Conservation (phyloP, 2,113 vertebrate genomes). For the Ranitomeya variabilis region DNA sequence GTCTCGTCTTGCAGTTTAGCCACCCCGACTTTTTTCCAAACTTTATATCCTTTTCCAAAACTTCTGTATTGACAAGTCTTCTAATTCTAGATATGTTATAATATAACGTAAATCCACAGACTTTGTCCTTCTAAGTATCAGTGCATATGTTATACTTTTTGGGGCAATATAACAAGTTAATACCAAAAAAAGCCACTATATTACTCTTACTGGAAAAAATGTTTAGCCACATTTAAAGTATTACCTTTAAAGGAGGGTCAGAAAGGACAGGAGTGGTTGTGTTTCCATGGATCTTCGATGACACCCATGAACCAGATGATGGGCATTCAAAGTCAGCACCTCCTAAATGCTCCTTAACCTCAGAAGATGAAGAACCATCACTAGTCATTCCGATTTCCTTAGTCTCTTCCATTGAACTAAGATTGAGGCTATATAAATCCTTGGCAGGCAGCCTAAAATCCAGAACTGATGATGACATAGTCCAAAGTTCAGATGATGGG, state of each 20-base stretch:
- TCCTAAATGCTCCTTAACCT: constrained; percentile 58
- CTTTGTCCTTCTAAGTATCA: too few relatives aligned
- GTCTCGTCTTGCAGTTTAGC: too few relatives aligned
- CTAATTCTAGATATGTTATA: too few relatives aligned
- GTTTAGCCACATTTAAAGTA: background rate
- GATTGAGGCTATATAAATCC: constrained; percentile 63
- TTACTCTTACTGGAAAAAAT: too few relatives aligned
- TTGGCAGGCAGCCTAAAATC: constrained; percentile 64
- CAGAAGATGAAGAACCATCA: constrained; percentile 45
- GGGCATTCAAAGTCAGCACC: constrained; percentile 62
- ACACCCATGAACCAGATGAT: constrained; percentile 57
- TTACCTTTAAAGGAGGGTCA: constrained; percentile 51
- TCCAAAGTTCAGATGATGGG: constrained; percentile 59
- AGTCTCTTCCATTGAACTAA: constrained; percentile 59
- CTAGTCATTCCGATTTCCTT: constrained; percentile 38
- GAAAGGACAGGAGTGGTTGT: constrained; percentile 54
- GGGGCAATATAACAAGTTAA: too few relatives aligned
- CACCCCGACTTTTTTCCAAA: too few relatives aligned
- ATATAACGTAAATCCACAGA: too few relatives aligned
- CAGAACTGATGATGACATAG: constrained; percentile 59
- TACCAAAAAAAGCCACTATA: too few relatives aligned
- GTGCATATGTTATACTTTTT: too few relatives aligned
- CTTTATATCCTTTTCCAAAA: too few relatives aligned
- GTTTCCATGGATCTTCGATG: constrained; percentile 59
- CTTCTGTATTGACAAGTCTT: too few relatives aligned